phyloP scores from a whole-genome alignment of 2,888 invertebrate species.

The Limenitis camilla region DNA sequence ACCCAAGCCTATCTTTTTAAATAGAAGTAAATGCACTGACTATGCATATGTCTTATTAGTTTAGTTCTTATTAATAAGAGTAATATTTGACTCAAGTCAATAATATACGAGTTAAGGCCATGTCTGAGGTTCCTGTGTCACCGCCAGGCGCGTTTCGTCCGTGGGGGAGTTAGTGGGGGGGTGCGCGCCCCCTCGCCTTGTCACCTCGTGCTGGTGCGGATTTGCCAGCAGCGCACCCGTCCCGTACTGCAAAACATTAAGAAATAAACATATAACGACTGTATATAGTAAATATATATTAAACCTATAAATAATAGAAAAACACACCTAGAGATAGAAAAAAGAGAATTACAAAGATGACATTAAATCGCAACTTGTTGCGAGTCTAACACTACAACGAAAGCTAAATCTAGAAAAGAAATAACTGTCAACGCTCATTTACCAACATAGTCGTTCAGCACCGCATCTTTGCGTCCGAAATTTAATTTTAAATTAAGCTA shows the following conservation, averaged over 20 bases:
- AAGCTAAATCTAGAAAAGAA: conserved; percentile 2
- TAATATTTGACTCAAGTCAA: no score
- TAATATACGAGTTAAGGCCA: background rate
- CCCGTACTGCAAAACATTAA: conserved; percentile 44
- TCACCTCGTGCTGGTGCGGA: conserved; percentile 49
- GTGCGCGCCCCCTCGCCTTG: conserved; percentile 30
- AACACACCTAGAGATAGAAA: background rate
- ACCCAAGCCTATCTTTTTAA: no score
- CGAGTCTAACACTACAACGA: background rate
- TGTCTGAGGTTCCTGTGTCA: conserved; percentile 23
- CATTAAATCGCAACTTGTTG: background rate
- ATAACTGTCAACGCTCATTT: background rate
- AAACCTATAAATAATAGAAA: background rate
- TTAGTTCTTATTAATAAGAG: no score
- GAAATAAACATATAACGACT: background rate
- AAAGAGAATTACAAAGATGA: background rate
- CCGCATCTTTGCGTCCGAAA: background rate
- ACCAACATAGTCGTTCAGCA: no score
- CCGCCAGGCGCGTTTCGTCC: conserved; percentile 34
- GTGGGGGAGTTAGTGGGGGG: conserved; percentile 22
- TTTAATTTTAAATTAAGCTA: conserved; percentile 16
- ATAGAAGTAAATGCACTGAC: no score
- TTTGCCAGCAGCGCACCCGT: conserved; percentile 54
- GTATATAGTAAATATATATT: background rate
- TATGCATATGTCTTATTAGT: no score